Percentiles rank a stretch among this genome's conserved stretches.
Conservation (phyloP, 1,140 invertebrate species). For the Papilio polyxenes region DNA sequence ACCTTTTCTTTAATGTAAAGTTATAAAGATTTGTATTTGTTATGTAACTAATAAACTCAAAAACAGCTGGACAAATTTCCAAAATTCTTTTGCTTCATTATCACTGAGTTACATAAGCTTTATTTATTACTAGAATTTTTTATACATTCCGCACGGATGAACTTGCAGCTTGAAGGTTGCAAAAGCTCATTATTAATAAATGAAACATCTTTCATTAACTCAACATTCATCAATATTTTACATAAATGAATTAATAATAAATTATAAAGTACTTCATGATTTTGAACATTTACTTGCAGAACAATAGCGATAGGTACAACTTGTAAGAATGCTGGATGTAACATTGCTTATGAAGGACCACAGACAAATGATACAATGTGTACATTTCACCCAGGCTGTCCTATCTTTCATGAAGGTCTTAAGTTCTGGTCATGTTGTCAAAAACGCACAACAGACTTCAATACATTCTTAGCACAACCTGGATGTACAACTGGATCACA, state of each 20-base stretch:
- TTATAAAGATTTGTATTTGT: too few species aligned
- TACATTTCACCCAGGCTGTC: conserved; percentile 92
- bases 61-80: too few species aligned
- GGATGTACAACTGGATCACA: conserved; percentile 92
- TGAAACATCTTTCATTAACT: too few species aligned
- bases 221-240: too few species aligned
- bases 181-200: too few species aligned
- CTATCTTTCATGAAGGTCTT: conserved; percentile 98
- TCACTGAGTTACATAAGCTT: too few species aligned
- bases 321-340: conserved; percentile 95
- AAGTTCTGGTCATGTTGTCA: conserved; percentile 99
- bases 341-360: conserved; percentile 85
- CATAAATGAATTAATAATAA: too few species aligned
- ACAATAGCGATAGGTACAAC: conserved; percentile 86
- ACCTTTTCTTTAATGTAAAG: neutral
- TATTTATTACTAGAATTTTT: too few species aligned
- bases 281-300: conserved; percentile 44
- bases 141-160: too few species aligned
- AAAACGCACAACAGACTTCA: conserved; percentile 96
- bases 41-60: too few species aligned
- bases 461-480: conserved; percentile 93
- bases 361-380: conserved; percentile 86
- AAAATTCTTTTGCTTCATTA: too few species aligned
- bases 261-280: neutral
- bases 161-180: too few species aligned